A percentile compares a stretch with the other conserved stretches of the same genome.
These are phyloP conservation scores for Podargus strigoides DNA, from an alignment of 2,797 vertebrate species.

Conservation along the genomic window DNA sequence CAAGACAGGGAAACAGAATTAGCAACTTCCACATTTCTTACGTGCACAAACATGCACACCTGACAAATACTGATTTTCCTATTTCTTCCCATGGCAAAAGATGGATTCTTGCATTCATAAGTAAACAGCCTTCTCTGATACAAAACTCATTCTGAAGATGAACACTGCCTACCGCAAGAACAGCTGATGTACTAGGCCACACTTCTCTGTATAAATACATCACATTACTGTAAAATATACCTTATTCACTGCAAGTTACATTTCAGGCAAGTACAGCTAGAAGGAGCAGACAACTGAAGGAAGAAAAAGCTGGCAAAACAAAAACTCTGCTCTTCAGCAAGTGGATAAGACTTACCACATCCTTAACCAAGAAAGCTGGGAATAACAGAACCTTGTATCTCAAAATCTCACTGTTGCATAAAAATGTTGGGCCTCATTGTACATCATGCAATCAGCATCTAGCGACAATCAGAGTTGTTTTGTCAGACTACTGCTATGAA, in stretches of 20 bases:
- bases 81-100: not conserved
- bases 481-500: not conserved
- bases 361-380: not conserved
- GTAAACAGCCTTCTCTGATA: not conserved
- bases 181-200: not conserved
- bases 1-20: slow-evolving; percentile 4
- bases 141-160: not conserved
- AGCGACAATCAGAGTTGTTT: not conserved
- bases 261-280: not conserved
- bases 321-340: not conserved
- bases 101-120: not conserved
- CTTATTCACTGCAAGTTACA: not conserved
- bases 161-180: not conserved
- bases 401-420: not conserved
- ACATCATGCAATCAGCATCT: not conserved
- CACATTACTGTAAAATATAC: not conserved
- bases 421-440: not conserved
- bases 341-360: not conserved
- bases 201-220: not conserved
- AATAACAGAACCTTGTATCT: not conserved
- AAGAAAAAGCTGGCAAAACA: not conserved
- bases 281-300: not conserved
- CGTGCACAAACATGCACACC: not conserved
- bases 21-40: not conserved
- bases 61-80: slow-evolving; percentile 1